Base-by-base conservation (phyloP, 2,888 invertebrate species). In the Callyntrura sp. region DNA sequence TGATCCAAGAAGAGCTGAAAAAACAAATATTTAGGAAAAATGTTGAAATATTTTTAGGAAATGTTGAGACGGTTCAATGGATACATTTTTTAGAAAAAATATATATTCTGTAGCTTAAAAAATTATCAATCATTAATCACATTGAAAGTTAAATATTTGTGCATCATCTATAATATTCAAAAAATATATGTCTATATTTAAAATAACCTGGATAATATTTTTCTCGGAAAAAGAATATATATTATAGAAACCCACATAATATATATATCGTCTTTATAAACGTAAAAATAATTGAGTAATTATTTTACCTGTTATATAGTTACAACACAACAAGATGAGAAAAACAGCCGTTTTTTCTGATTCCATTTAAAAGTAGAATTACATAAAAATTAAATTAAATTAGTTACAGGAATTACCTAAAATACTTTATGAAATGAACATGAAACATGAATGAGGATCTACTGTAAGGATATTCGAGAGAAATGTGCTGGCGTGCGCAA, bases 311-410 rank as follows among this genome's bases (percentile, higher is more conserved):
- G n/a, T n/a, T n/a, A n/a, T n/a, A n/a, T n/a, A n/a, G n/a, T n/a
- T n/a, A n/a, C n/a, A n/a, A n/a, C n/a, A n/a, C n/a, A n/a, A n/a
- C n/a, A n/a, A n/a, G n/a, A n/a, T n/a, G n/a, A 68, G 3, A 51
- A 25, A 48, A 78, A 55, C 12, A 78, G 25, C 9, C 6, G n/a
- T 23, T 23, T 51, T 35, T 81, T 57, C 86, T 17, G 86, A 86
- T 86, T 86, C 86, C 86, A 86, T 79, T 86, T 86, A 28, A 85
- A 17, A 78, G 20, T 20, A 60, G 57, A 35, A 68, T 35, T 28
- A 35, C 35, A 68, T 25, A 68, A n/a, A 3, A 60, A 14, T 28
- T 35, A 68, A 68, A n/a, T n/a, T n/a, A n/a, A 68, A n/a, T 35
- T 55, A 62, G 65, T 25, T 25, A 65, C 12, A 25, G 25, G 28